phyloP scores from a whole-genome alignment of 1,140 invertebrate species.

The Harpegnathos saltator region DNA sequence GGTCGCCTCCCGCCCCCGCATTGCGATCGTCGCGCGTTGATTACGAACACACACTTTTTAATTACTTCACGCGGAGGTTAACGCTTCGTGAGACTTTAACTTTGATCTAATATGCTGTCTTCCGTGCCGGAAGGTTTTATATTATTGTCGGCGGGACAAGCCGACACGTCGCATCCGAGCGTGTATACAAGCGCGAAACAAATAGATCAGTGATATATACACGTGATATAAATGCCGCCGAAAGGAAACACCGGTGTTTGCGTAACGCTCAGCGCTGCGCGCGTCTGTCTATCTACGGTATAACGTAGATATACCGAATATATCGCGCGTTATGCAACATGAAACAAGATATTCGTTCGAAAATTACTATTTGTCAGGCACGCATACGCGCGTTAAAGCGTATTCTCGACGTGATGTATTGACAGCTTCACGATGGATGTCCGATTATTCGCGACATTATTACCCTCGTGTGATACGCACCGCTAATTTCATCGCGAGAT shows the following conservation, averaged over 20 bases:
- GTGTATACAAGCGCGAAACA: background rate
- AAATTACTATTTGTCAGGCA: background rate
- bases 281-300: background rate
- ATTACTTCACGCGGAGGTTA: slow-evolving; percentile 28
- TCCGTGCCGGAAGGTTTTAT: background rate
- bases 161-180: background rate
- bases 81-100: slow-evolving; percentile 11
- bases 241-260: slow-evolving; percentile 11
- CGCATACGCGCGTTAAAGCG: background rate
- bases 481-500: slow-evolving; percentile 3
- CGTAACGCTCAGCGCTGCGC: background rate
- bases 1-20: slow-evolving; percentile 34
- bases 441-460: background rate
- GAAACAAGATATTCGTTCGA: background rate
- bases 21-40: slow-evolving; percentile 36
- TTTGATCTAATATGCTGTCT: slow-evolving; percentile 2
- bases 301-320: background rate
- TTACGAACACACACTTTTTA: slow-evolving; percentile 52
- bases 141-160: slow-evolving; percentile 15
- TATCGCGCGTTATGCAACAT: background rate
- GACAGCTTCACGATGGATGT: background rate
- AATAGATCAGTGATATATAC: background rate
- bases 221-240: background rate
- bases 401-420: background rate
- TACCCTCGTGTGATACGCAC: background rate